Evolutionary conservation across 37 sponge, comb jelly and placozoan genomes (phyloP).

Genomic region (Spongilla lacustris): DNA sequence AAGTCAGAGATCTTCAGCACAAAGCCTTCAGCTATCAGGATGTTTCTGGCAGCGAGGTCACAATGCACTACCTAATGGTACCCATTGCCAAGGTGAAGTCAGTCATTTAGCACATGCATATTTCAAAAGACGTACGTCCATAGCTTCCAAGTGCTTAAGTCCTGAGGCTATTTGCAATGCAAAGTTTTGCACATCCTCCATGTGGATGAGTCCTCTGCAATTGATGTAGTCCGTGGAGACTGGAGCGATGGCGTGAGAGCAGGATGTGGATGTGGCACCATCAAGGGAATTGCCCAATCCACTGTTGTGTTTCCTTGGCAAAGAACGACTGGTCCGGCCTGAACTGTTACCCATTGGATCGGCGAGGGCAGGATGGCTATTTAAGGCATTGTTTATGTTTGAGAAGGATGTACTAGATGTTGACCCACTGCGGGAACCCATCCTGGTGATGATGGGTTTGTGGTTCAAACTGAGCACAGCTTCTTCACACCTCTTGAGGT

Average conservation of each 20-base stretch:
- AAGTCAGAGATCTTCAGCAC: conserved; percentile 78
- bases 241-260: background rate
- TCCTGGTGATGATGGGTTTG: conserved; percentile 1
- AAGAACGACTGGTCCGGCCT: background rate
- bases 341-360: background rate
- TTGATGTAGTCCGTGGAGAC: conserved; percentile 58
- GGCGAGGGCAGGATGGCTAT: background rate
- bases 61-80: conserved; percentile 63
- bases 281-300: background rate
- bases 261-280: background rate
- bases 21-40: conserved; percentile 72
- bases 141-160: conserved; percentile 48
- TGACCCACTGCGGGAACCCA: background rate
- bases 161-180: conserved; percentile 80
- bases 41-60: conserved; percentile 79
- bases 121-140: conserved; percentile 21
- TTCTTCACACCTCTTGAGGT: conserved; percentile 46
- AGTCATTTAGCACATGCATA: too few relatives aligned
- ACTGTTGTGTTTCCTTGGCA: background rate
- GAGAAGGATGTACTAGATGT: background rate
- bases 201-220: conserved; percentile 36
- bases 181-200: conserved; percentile 75
- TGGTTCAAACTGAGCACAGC: conserved; percentile 21
- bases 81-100: background rate
- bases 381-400: background rate